A percentile compares a stretch with the other conserved stretches of the same genome.
These are phyloP conservation scores for Selene dorsalis DNA, from an alignment of 2,797 vertebrate species.

Conservation along the genomic window DNA sequence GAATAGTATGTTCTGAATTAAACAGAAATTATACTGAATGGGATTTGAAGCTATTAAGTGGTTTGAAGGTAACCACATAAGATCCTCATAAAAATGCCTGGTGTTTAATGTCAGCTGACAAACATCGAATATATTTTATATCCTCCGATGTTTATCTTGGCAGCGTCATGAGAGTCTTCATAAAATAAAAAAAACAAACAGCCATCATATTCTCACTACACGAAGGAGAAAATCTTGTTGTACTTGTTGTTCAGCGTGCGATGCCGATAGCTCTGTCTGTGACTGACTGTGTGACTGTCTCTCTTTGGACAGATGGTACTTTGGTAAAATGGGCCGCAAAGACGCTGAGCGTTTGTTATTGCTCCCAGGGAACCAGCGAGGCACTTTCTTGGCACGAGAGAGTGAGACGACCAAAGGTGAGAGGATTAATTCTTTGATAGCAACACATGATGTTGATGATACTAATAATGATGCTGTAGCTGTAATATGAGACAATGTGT, in stretches of 20 bases:
- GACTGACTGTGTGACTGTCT: slow-evolving; percentile 28
- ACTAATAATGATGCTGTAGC: neutral
- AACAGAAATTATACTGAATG: neutral
- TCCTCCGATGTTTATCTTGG: neutral
- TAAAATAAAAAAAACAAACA: neutral
- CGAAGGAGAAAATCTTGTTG: neutral
- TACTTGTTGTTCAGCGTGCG: neutral
- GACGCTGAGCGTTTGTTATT: slow-evolving; percentile 95
- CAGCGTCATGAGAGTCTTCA: neutral
- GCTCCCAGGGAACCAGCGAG: slow-evolving; percentile 94
- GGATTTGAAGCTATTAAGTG: slow-evolving; percentile 8
- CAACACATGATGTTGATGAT: neutral
- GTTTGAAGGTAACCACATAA: slow-evolving; percentile 2
- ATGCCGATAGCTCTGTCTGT: neutral
- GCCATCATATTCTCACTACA: neutral
- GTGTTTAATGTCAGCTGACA: neutral
- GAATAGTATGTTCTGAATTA: neutral
- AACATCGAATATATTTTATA: neutral
- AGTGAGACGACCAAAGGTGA: slow-evolving; percentile 99
- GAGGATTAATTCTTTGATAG: neutral
- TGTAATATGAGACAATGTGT: neutral
- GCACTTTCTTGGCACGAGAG: slow-evolving; percentile 96
- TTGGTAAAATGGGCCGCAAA: slow-evolving; percentile 99
- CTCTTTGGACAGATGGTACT: slow-evolving; percentile 93
- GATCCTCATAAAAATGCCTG: neutral